Percentiles rank a stretch among this genome's conserved stretches.
Conservation (phyloP, 2,113 vertebrate species). For the Sturnira hondurensis region DNA sequence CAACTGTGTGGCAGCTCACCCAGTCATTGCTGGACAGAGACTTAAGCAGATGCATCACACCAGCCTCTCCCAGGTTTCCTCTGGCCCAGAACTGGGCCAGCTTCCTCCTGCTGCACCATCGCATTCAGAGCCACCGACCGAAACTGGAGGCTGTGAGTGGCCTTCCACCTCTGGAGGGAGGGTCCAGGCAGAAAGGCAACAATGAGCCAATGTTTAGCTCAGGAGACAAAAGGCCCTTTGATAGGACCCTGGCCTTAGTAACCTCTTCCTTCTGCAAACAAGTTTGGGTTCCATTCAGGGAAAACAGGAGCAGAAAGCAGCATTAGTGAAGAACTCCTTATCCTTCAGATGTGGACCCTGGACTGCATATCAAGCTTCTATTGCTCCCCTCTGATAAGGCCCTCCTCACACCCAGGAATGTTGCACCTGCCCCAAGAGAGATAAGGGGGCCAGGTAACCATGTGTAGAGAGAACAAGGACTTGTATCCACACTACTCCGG, state of each 20-base stretch:
- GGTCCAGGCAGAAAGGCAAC: background rate
- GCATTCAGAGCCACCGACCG: background rate
- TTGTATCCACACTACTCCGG: background rate
- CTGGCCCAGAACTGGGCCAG: background rate
- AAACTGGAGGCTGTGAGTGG: background rate
- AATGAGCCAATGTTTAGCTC: background rate
- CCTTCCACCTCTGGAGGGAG: background rate
- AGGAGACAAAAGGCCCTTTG: background rate
- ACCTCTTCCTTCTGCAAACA: background rate
- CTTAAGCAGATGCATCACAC: background rate
- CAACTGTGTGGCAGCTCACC: too few relatives aligned
- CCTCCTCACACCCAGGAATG: background rate
- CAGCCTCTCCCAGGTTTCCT: background rate
- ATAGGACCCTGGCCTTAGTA: background rate
- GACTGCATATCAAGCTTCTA: background rate
- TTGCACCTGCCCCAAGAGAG: background rate
- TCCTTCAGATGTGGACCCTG: background rate
- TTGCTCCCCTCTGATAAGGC: background rate
- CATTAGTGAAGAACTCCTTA: background rate
- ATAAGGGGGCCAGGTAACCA: background rate
- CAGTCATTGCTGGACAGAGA: fast-evolving
- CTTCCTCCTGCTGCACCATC: background rate
- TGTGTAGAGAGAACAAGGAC: background rate
- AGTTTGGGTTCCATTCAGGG: background rate
- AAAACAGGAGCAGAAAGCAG: background rate